Evolutionary conservation across 2,888 invertebrate species (phyloP), one percentile per base, ranked within the genome.

Genomic region (Tipula confusa): DNA sequence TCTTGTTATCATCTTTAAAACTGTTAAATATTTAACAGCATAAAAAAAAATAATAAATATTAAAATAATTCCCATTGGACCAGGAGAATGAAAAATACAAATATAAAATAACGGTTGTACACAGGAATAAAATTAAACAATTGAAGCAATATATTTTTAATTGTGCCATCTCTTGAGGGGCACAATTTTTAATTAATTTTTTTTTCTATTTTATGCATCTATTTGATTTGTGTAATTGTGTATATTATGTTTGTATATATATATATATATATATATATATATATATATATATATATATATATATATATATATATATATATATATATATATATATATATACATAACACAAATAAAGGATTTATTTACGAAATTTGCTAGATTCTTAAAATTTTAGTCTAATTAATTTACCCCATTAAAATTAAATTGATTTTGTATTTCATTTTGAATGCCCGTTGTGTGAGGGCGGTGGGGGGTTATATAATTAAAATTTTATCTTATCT

Each of bases 111-210:
- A 64, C 64, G 1, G 18, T 24, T 64, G 24, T 24, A 64, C 24
- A 64, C 18, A 64, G 18, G 18, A 80, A 80, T 29, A 80, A 80
- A 80, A 31, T 80, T 31, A 80, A 80, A 80, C 80, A 80, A 80
- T 80, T 80, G 80, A 80, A 80, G 80, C 80, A 80, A 80, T 80
- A 80, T 80, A 80, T 29, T 80, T 80, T 80, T 80, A 80, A 80
- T 80, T 80, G 80, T 80, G 80, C 80, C 80, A 80, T 80, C 80
- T 80, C 80, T 80, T 29, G 29, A 31, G 80, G 80, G 80, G 13
- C 31, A 29, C 31, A 29, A 29, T 80, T 80, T 80, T 80, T 80
- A 80, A 80, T 80, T 80, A 80, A 80, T 80, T 38, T 38, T 64
- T 64, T 43, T 64, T 64, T 64, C 64, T 64, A 64, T 24, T 64